A percentile compares a stretch with the other conserved stretches of the same genome.
phyloP scores from a whole-genome alignment of 2,888 invertebrate species.

The Exephanes ischioxanthus region DNA sequence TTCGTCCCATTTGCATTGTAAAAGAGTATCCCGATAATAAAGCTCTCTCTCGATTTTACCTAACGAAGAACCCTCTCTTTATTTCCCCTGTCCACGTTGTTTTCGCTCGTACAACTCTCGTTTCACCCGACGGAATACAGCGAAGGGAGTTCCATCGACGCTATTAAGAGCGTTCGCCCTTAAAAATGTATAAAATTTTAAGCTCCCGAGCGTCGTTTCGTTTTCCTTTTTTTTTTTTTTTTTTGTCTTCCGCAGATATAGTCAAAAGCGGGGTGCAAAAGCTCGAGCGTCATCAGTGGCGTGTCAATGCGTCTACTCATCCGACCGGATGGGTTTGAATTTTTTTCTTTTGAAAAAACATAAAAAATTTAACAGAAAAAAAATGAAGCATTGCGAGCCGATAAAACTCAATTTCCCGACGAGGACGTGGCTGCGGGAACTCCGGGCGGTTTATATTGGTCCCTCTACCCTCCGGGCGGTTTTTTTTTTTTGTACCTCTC shows the following conservation, averaged over 20 bases:
- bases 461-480: slow-evolving; percentile 8
- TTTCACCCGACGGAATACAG: slow-evolving; percentile 18
- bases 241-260: background rate
- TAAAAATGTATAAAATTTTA: slow-evolving; percentile 30
- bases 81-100: slow-evolving; percentile 5
- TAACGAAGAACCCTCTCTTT: slow-evolving; percentile 65
- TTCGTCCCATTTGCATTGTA: slow-evolving; percentile 71
- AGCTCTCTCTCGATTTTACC: slow-evolving; percentile 68
- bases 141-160: slow-evolving; percentile 17
- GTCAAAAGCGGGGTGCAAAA: background rate
- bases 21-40: slow-evolving; percentile 71
- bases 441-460: slow-evolving; percentile 18
- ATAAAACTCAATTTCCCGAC: slow-evolving; percentile 63
- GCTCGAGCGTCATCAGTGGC: background rate
- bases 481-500: slow-evolving; percentile 18
- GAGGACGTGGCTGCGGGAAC: slow-evolving; percentile 35
- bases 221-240: background rate
- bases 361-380: background rate
- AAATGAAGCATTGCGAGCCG: slow-evolving; percentile 22
- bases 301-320: background rate
- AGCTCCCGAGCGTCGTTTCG: background rate
- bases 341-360: background rate
- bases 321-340: background rate
- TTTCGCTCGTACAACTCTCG: slow-evolving; percentile 39
- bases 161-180: slow-evolving; percentile 26